Evolutionary conservation across 2,888 invertebrate genomes (phyloP), one percentile per base, ranked within the genome.

Genomic region (Limnephilus lunatus): DNA sequence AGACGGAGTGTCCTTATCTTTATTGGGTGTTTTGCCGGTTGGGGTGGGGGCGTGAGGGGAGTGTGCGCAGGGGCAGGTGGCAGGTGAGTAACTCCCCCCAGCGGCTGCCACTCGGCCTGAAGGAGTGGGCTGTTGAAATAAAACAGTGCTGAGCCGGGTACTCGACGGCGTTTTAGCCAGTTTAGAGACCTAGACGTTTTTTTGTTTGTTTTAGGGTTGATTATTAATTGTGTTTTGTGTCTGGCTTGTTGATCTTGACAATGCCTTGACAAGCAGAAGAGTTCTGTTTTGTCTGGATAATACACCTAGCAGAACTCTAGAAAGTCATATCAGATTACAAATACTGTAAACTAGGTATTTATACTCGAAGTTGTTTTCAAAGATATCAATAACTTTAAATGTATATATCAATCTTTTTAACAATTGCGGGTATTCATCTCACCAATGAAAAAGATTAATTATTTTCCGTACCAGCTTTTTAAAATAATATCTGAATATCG

Each of bases 1-100:
- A 87, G 87, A 68, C 87, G 53, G 53, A 87, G 87, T 87, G 87
- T 30, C 68, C 87, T 87, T 87, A 87, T 68, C 87, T 68, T 87
- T 87, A 87, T 68, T 68, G 87, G 87, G 87, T 87, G 87, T 87
- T 87, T 87, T 87, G 31, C 87, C 30, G n/a, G 48, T 25, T 2
- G 48, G 30, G 85, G 48, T n/a, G 48, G 32, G 31, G 31, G 82
- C 15, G 32, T 2, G 82, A 32, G 31, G 82, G 82, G 15, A 19
- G 32, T 15, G 7, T 32, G 32, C 30, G 32, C 30, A 82, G 82
- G 82, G 82, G 31, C 31, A 14, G n/a, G n/a, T 48, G 48, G 14
- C 68, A 68, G 25, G 68, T 25, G 68, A n/a, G 68, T n/a, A n/a
- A 9, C 68, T 25, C 25, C 68, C 15, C 25, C 9, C 68, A n/a